Base-by-base conservation (phyloP, 1,140 invertebrate species). In the Thaumatotibia leucotreta region DNA sequence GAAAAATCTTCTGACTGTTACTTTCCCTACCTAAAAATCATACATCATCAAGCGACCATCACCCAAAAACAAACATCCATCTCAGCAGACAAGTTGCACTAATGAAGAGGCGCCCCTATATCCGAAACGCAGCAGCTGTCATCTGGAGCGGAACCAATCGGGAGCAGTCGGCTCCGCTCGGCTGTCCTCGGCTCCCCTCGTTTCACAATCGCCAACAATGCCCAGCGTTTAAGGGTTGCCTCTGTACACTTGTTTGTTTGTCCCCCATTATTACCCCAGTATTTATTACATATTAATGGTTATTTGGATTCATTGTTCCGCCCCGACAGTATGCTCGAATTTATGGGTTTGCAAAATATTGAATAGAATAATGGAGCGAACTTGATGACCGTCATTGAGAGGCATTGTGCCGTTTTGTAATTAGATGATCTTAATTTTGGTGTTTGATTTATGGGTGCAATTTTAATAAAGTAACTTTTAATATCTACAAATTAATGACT, bases 241-340 rank as follows among this genome's bases (percentile, higher is more conserved):
- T 71, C 74, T 24, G 71, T 84, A 77, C 85, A 91, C 86, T 91
- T 91, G 88, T 91, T 90, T 90, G 82, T 90, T 88, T 91, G 83
- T 82, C 76, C 86, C 83, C 83, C 76, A 76, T 74, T 73, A 83
- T 85, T 88, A 88, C 88, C 80, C 80, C 83, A 86, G 86, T 89
- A 90, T 90, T 90, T 90, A 90, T 90, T 88, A 89, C 86, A 87
- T 90, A 89, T 90, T 90, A 90, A 90, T 90, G 85, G 86, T 90
- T 90, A 89, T 90, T 90, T 90, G 81, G 86, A 86, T 84, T 90
- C 85, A 90, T 90, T 90, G 86, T 90, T 86, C 80, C 74, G 83
- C 79, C 77, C 75, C 69, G 74, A 83, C 88, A 88, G 88, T 90
- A 88, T 86, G 88, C 82, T 90, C 73, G 83, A 88, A 88, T 88